Evolutionary conservation across 2,797 vertebrate genomes (phyloP), one percentile per base, ranked within the genome.

Genomic region (Hephaestus fuliginosus): DNA sequence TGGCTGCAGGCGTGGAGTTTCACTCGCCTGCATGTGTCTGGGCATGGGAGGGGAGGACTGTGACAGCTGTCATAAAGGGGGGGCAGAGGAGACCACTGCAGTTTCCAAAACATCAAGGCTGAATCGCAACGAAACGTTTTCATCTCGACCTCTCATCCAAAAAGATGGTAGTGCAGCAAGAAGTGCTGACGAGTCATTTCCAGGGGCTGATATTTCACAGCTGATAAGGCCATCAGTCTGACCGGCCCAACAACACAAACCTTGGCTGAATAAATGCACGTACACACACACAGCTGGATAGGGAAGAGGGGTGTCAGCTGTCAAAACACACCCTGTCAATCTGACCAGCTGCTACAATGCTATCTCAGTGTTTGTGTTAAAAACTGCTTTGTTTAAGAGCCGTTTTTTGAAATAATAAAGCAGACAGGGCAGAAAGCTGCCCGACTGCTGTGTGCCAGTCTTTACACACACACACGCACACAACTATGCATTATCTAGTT

Each of bases 271-370:
- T 33, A 33, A 33, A 33, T 2, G 30, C 30, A 33, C 30, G 30
- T 33, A 33, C 30, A 33, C 30, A 57, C 81, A 67, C 76, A 70
- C 86, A 86, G 72, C 86, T 57, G 86, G 82, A 75, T 84, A 63
- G 84, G 48, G 46, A 44, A 84, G 69, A 82, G 80, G 84, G 88
- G 92, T 91, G 93, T 94, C 94, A 95, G 91, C 94, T 95, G 94
- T 95, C 94, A 94, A 91, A 95, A 94, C 93, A 94, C 60, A 70
- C 60, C 75, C 75, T 68, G 86, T 89, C 81, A 88, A 82, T 74
- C 70, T 46, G 51, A 18, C 56, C 52, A 25, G 80, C 67, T 70
- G 81, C 76, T 79, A 85, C 64, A 64, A 56, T 44, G 73, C 48
- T 56, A 82, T 30, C 41, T 7, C 11, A 2, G 1, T 22, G 36